These are phyloP conservation scores for Drosophila lutescens DNA, from an alignment of 2,888 invertebrate genomes.

Conservation along the genomic window DNA sequence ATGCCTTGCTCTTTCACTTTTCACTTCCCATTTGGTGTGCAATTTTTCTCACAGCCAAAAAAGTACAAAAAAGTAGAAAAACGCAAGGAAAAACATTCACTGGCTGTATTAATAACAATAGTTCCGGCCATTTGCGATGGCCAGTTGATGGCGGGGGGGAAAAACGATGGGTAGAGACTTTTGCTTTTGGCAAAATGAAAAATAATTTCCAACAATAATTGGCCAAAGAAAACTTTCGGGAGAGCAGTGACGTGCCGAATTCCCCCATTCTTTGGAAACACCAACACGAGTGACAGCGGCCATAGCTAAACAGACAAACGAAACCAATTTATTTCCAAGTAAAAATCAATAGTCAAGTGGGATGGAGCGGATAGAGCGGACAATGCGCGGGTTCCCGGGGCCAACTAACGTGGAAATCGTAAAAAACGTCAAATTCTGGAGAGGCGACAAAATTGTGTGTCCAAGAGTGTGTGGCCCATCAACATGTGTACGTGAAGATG, in stretches of 20 bases:
- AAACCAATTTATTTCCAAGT: slow-evolving; percentile 79
- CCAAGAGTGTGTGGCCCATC: slow-evolving; percentile 35
- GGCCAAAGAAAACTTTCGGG: slow-evolving; percentile 64
- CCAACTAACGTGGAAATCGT: slow-evolving; percentile 51
- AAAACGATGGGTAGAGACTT: slow-evolving; percentile 4
- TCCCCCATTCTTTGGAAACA: slow-evolving; percentile 4
- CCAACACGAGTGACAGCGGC: slow-evolving; percentile 28
- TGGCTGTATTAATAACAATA: slow-evolving; percentile 69
- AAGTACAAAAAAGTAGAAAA: slow-evolving; percentile 9
- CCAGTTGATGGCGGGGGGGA: slow-evolving; percentile 13
- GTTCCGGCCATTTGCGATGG: slow-evolving; percentile 46
- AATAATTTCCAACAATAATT: slow-evolving; percentile 75
- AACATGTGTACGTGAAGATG: slow-evolving; percentile 55
- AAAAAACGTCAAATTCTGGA: slow-evolving; percentile 45
- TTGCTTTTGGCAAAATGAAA: slow-evolving; percentile 58
- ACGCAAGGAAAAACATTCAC: slow-evolving; percentile 44
- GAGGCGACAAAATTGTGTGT: slow-evolving; percentile 50
- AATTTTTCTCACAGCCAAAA: slow-evolving; percentile 47
- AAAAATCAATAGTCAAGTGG: slow-evolving; percentile 72
- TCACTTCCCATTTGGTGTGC: slow-evolving; percentile 64
- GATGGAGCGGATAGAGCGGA: slow-evolving; percentile 3
- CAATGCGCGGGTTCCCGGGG: slow-evolving; percentile 10
- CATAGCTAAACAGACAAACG: slow-evolving; percentile 71
- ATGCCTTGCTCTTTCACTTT: slow-evolving; percentile 12
- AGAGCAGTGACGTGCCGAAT: slow-evolving; percentile 34